phyloP scores from a whole-genome alignment of 2,797 vertebrate genomes.

The Schizopygopsis malacanthus region DNA sequence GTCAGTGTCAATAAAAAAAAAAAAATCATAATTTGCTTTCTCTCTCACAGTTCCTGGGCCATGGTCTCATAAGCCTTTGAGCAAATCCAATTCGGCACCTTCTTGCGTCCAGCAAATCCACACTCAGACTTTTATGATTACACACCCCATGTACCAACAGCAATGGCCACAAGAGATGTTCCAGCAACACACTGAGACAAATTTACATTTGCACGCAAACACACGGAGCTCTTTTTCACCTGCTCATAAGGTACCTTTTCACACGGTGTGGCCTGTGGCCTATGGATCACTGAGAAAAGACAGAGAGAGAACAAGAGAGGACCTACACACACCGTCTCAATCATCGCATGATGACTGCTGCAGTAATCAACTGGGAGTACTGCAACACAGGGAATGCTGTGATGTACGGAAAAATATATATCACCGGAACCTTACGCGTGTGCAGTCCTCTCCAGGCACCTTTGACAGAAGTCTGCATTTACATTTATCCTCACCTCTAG shows the following conservation, averaged over 20 bases:
- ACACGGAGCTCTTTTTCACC: constrained; percentile 1
- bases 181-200: constrained; percentile 4
- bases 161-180: not conserved
- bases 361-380: not conserved
- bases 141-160: not conserved
- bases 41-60: constrained; percentile 1
- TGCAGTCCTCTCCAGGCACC: constrained; percentile 6
- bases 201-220: not conserved
- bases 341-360: not conserved
- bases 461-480: constrained; percentile 80
- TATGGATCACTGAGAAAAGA: not conserved
- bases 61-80: constrained; percentile 14
- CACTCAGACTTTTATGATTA: not conserved
- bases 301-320: not conserved
- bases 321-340: not conserved
- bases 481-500: constrained; percentile 72
- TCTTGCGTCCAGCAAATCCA: not conserved
- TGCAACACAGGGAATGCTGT: not conserved
- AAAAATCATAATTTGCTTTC: not conserved
- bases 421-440: not conserved
- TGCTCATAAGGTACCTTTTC: not conserved
- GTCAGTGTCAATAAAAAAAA: not conserved
- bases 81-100: constrained; percentile 19
- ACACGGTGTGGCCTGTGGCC: not conserved
- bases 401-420: too few species aligned